Conservation (phyloP, 2,888 invertebrate genomes). For the Lucinisca nassula region DNA sequence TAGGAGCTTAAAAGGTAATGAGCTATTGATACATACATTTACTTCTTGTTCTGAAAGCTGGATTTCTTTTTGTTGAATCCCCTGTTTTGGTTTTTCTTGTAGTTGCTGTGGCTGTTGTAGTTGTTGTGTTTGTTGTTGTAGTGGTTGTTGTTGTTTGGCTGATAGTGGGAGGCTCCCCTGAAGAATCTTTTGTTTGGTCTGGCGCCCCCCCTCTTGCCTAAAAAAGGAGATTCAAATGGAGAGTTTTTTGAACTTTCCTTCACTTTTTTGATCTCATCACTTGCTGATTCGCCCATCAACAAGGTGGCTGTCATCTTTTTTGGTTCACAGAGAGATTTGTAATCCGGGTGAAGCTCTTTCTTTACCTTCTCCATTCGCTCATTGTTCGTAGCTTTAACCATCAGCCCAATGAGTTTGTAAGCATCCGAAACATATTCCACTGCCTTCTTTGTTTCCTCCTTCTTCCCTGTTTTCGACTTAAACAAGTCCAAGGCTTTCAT, state of each 20-base stretch:
- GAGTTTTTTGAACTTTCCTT: not conserved
- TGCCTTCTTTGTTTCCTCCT: not conserved
- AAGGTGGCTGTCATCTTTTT: not conserved
- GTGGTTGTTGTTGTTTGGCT: not conserved
- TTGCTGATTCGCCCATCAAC: not conserved
- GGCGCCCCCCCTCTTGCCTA: not conserved
- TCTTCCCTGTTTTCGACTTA: not conserved
- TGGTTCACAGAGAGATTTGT: not conserved
- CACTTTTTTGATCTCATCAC: not conserved
- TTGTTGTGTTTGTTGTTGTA: not conserved
- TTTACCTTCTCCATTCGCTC: not conserved
- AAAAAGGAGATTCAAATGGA: not conserved
- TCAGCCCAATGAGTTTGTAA: not conserved
- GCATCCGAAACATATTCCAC: not conserved
- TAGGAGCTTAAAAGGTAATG: not conserved
- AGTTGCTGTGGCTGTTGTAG: not conserved
- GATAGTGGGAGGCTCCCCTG: constrained; percentile 1
- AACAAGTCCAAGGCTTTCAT: not conserved
- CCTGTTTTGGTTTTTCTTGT: not conserved
- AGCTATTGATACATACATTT: not conserved
- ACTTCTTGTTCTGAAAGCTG: not conserved
- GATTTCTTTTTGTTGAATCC: not conserved
- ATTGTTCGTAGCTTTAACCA: not conserved
- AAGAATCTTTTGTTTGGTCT: not conserved
- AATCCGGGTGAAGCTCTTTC: not conserved